Base-by-base conservation (phyloP, 2,888 invertebrate genomes). In the Coenonympha glycerion region DNA sequence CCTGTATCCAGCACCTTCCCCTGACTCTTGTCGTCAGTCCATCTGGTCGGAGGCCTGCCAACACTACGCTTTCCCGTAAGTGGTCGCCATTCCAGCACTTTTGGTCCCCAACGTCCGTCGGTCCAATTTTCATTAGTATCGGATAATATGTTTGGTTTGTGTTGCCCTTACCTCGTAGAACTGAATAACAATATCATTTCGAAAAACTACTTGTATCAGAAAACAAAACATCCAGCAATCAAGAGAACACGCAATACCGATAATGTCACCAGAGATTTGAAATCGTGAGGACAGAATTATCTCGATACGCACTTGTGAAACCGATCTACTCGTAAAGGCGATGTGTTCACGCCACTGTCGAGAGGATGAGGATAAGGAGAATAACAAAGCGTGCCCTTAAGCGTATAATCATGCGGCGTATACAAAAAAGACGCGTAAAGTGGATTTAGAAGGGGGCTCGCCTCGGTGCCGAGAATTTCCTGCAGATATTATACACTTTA, bases 341-440 rank as follows among this genome's bases (percentile, higher is more conserved):
- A 58, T 62, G 56, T 59, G 51, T 50, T 49, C 37, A 34, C 50
- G 40, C 36, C 49, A 49, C 49, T 47, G 44, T 49, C 49, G 47
- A 53, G 34, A 49, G 45, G 47, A 34, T 47, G 51, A 37, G 36
- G 15, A 49, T 40, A 53, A 49, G 48, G 30, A 16, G 33, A 34
- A 19, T 24, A 33, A 31, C 18, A 22, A 49, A 44, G 42, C 49
- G 37, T 37, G 28, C 30, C 16, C 34, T 37, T 16, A 42, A 28
- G 36, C 21, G 42, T 30, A 22, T 33, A 31, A 51, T 52, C 41
- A 42, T 49, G 42, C 36, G 24, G 18, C 39, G 21, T 41, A 47
- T 11, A 49, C 22, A 39, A 42, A 49, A 28, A 37, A 28, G 42
- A 28, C 22, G 37, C 11, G 11, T 16, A 36, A 37, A 30, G 8